These are phyloP conservation scores for Drosophila picticornis DNA, from an alignment of 2,888 invertebrate genomes.

Conservation along the genomic window DNA sequence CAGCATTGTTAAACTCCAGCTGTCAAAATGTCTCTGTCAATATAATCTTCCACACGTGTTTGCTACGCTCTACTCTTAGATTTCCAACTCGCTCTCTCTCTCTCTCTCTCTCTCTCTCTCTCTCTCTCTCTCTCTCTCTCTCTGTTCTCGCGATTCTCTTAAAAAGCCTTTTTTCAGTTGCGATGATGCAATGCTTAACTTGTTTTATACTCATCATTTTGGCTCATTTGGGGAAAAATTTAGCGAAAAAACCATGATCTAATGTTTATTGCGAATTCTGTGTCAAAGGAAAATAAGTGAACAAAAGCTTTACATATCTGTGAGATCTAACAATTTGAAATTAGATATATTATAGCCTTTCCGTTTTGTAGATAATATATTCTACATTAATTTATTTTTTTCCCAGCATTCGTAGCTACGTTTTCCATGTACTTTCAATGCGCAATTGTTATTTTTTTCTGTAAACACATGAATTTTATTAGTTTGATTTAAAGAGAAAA, in stretches of 20 bases:
- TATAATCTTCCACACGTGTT: conserved; percentile 6
- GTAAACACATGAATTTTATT: not conserved
- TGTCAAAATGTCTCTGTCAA: conserved; percentile 15
- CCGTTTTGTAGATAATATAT: not conserved
- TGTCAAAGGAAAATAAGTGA: not conserved
- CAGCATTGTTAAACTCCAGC: conserved; percentile 5
- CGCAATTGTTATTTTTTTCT: not conserved
- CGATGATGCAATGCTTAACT: conserved; percentile 50
- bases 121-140: not conserved
- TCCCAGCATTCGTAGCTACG: not conserved
- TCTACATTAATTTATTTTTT: not conserved
- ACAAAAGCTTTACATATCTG: not conserved
- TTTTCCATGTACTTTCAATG: not conserved
- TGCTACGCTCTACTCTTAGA: not conserved
- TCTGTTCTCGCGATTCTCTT: not conserved
- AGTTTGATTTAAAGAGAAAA: not conserved
- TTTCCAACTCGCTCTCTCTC: not conserved
- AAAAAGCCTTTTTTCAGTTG: conserved; percentile 1
- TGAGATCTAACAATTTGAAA: not conserved
- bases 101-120: not conserved
- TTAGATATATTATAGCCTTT: not conserved
- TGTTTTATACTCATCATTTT: conserved; percentile 17
- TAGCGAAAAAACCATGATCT: conserved; percentile 19
- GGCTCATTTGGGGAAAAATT: conserved; percentile 17
- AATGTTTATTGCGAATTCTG: conserved; percentile 1